Evolutionary conservation across 2,888 invertebrate species (phyloP).

Genomic region (Lycocerus yunnanus): DNA sequence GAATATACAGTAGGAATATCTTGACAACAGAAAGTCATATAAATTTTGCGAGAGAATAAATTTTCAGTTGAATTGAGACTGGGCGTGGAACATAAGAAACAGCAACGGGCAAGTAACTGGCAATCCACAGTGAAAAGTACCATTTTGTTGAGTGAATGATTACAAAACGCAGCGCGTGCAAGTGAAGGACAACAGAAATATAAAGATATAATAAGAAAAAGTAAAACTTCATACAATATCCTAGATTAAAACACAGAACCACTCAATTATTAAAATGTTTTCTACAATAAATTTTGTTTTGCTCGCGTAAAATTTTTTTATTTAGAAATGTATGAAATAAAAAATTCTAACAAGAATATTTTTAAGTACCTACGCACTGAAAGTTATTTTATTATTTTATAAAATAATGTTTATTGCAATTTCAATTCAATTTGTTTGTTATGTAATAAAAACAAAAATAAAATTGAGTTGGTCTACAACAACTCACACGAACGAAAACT

Average conservation of each 20-base stretch:
- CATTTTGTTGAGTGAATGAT: conserved; percentile 49
- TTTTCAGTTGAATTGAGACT: conserved; percentile 46
- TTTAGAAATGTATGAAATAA: neutral
- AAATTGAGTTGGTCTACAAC: conserved; percentile 4
- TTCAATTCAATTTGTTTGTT: conserved; percentile 8
- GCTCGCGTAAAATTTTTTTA: neutral
- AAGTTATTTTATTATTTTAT: neutral
- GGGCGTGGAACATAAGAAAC: conserved; percentile 46
- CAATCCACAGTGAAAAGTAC: conserved; percentile 46
- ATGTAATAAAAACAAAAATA: conserved; percentile 10
- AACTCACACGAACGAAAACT: conserved; percentile 2
- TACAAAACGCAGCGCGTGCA: conserved; percentile 46
- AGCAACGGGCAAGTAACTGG: conserved; percentile 47
- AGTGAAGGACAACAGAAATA: conserved; percentile 36
- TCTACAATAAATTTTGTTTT: neutral
- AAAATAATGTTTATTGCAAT: neutral
- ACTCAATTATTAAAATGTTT: neutral
- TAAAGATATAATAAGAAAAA: conserved; percentile 7
- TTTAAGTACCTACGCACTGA: neutral
- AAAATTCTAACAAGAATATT: neutral
- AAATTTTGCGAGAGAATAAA: conserved; percentile 47
- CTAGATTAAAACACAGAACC: neutral
- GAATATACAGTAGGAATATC: conserved; percentile 32
- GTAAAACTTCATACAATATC: conserved; percentile 7
- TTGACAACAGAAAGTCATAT: conserved; percentile 42